Evolutionary conservation across 2,113 vertebrate species (phyloP), one percentile per base, ranked within the genome.

Genomic region (Dissostichus mawsoni): DNA sequence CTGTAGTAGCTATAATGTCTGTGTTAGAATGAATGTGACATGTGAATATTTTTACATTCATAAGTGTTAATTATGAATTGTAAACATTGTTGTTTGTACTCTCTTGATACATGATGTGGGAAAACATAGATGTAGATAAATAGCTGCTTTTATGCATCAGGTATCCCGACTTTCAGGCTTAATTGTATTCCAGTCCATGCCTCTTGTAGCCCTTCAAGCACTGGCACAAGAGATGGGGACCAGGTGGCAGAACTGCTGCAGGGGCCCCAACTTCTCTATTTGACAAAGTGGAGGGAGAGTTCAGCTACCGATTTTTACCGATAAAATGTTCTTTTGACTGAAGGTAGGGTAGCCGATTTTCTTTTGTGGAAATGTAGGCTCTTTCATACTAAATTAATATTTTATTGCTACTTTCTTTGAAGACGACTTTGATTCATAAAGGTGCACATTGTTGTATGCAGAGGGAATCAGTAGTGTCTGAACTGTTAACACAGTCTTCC

Each of bases 131-230:
- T 25, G 25, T 29, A 29, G 29, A 29, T 29, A 29, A 29, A 29
- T 29, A 41, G 36, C 36, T 20, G 20, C 20, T 20, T 20, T 52
- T 78, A 9, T 33, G 56, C 17, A 77, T 63, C 69, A 53, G 59
- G 12, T 17, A 44, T 61, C 64, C 58, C 71, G 65, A 16, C 47
- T 45, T 55, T 14, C 3, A 16, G 52, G 12, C 36, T 69, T 51
- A 76, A 90, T 69, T 72, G 45, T 75, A 85, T 88, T 90, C 80
- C 12, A 62, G 11, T 20, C 25, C 36, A 61, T 47, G 65, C 16
- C 3, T 78, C 36, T 50, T 52, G 71, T 67, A 65, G 87, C 74
- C 66, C 69, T 72, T 78, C 41, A 64, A 85, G 51, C 61, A n/a
- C 71, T 57, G 44, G 58, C 50, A 76, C 53, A 33, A 81, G 64